phyloP scores from a whole-genome alignment of 1,140 invertebrate species.

The Ditylenchus dipsaci region DNA sequence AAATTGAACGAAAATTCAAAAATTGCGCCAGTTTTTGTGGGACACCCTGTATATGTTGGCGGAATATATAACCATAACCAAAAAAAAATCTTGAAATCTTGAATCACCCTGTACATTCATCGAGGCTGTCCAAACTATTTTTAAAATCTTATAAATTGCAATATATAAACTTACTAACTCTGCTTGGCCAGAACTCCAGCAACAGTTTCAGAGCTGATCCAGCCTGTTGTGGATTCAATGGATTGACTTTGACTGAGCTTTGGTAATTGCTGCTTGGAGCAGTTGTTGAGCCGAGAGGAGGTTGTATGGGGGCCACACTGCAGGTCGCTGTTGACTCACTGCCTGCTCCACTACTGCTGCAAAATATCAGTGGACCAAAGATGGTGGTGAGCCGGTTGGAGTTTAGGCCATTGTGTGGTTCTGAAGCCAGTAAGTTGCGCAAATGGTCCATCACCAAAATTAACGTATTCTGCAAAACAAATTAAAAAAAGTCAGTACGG shows the following conservation, averaged over 20 bases:
- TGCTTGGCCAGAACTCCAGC: conserved; percentile 52
- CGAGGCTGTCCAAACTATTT: too few relatives aligned
- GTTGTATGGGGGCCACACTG: neutral
- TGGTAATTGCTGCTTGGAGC: neutral
- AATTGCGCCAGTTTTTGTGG: too few relatives aligned
- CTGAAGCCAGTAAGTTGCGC: conserved; percentile 34
- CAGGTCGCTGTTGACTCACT: neutral
- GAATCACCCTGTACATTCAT: too few relatives aligned
- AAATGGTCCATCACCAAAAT: conserved; percentile 52
- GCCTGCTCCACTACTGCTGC: conserved; percentile 17
- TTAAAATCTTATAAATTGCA: too few relatives aligned
- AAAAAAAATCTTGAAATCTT: too few relatives aligned
- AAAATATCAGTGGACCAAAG: conserved; percentile 49
- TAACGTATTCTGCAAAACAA: conserved; percentile 45
- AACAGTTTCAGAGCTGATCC: conserved; percentile 41
- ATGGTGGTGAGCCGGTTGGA: conserved; percentile 26
- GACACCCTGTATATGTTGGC: too few relatives aligned
- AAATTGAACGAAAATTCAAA: too few relatives aligned
- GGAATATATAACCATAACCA: too few relatives aligned
- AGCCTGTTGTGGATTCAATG: conserved; percentile 49
- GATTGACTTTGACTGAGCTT: conserved; percentile 30
- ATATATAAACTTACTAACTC: conserved; percentile 54
- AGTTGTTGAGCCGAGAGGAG: neutral
- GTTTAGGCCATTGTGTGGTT: conserved; percentile 50
- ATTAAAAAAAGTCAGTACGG: too few relatives aligned